Conservation (phyloP, 1,140 invertebrate species). For the Drosophila sulfurigaster region DNA sequence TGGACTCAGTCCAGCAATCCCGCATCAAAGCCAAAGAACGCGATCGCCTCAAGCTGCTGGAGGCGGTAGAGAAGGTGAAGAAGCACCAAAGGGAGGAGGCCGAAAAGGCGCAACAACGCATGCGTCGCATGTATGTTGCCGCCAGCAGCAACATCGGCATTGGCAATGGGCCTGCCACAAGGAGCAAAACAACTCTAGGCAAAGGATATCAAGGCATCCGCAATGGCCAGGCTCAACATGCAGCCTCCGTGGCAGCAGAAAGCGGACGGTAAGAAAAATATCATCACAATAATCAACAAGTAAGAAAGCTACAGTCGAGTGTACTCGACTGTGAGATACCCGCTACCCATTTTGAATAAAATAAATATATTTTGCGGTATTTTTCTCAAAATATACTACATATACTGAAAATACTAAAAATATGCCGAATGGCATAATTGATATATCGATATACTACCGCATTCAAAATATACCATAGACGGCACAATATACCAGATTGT, state of each 20-base stretch:
- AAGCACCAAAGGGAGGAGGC: conserved; percentile 92
- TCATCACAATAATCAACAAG: no score
- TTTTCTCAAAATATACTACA: no score
- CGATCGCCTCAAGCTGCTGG: conserved; percentile 94
- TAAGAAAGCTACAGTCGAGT: no score
- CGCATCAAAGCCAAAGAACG: conserved; percentile 98
- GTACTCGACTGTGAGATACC: no score
- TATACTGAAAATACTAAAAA: no score
- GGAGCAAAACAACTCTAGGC: conserved; percentile 45
- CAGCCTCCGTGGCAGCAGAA: conserved; percentile 79
- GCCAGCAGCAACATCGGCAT: conserved; percentile 30
- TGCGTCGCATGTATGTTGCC: conserved; percentile 87
- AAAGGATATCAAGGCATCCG: conserved; percentile 30
- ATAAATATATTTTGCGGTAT: no score
- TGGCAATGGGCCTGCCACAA: conserved; percentile 27
- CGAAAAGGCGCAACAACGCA: conserved; percentile 85
- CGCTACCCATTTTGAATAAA: no score
- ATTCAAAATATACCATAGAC: no score
- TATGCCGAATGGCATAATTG: no score
- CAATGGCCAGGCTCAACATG: conserved; percentile 56
- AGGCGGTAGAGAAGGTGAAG: conserved; percentile 93
- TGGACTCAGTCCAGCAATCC: conserved; percentile 92
- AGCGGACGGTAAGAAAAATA: conserved; percentile 69
- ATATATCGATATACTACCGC: no score
- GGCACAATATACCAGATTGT: no score